Conservation (phyloP, 2,888 invertebrate genomes). For the Ferdinandea cuprea region DNA sequence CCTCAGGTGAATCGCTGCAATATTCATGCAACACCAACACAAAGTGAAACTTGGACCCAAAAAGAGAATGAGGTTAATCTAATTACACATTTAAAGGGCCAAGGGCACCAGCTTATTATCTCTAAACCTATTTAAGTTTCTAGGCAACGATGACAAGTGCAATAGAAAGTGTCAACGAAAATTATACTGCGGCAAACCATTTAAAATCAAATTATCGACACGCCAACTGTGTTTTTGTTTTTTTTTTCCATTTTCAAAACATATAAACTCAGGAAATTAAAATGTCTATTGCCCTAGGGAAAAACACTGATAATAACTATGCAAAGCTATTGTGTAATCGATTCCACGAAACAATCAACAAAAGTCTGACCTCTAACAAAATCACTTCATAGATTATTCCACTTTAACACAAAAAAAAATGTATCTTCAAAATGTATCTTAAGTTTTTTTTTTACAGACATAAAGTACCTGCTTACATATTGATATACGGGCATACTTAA, state of each 20-base stretch:
- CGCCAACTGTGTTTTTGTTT: too few relatives aligned
- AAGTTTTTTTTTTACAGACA: constrained; percentile 1
- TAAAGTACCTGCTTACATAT: constrained; percentile 18
- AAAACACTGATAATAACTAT: constrained; percentile 3
- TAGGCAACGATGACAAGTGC: background rate
- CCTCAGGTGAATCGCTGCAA: background rate
- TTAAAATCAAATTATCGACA: background rate
- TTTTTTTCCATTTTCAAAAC: background rate
- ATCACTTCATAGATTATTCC: constrained; percentile 17
- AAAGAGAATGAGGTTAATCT: background rate
- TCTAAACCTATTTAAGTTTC: background rate
- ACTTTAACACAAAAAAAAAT: constrained; percentile 8
- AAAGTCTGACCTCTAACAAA: constrained; percentile 31
- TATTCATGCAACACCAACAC: background rate
- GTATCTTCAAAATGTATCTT: constrained; percentile 11
- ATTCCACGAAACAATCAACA: constrained; percentile 4
- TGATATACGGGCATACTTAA: constrained; percentile 12
- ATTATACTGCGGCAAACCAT: background rate
- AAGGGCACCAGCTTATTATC: background rate
- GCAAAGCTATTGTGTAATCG: constrained; percentile 15
- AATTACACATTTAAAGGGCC: background rate
- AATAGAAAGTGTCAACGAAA: background rate
- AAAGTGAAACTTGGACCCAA: background rate
- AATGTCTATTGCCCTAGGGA: constrained; percentile 1
- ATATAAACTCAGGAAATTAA: constrained; percentile 6